Evolutionary conservation across 30 jellyfish, hydroid and myxozoan species (phyloP).

Genomic region (Catostylus mosaicus): DNA sequence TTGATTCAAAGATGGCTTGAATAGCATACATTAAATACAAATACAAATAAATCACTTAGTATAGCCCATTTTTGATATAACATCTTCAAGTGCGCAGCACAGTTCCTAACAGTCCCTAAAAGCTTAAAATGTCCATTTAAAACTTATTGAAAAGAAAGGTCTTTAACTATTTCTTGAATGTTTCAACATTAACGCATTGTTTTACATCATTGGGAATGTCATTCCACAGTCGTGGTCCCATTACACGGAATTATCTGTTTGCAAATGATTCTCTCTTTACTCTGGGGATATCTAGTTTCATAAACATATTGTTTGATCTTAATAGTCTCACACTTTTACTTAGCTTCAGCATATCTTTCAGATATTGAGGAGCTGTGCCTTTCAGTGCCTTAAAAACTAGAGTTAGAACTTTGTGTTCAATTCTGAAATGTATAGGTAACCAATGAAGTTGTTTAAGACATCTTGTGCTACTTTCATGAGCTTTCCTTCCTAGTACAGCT

Average conservation of each 20-base stretch:
- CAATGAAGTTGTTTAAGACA: conserved; percentile 62
- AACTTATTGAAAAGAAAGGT: conserved; percentile 17
- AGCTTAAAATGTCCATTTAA: too few relatives aligned
- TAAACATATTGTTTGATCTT: conserved; percentile 49
- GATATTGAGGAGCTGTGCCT: conserved; percentile 67
- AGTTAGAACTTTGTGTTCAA: conserved; percentile 53
- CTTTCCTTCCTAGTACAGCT: conserved; percentile 31
- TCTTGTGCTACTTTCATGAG: conserved; percentile 50
- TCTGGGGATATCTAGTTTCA: conserved; percentile 52
- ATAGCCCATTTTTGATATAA: conserved; percentile 42
- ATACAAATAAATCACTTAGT: conserved; percentile 20
- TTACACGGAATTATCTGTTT: conserved; percentile 23
- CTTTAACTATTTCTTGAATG: conserved; percentile 19
- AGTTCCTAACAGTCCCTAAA: conserved; percentile 9
- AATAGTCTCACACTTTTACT: conserved; percentile 50
- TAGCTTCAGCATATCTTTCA: conserved; percentile 49
- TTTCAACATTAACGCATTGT: too few relatives aligned
- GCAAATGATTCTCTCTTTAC: conserved; percentile 28
- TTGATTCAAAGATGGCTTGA: too few relatives aligned
- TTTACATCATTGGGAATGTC: conserved; percentile 24
- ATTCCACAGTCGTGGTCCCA: conserved; percentile 52
- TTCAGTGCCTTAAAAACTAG: conserved; percentile 53
- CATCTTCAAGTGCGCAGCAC: conserved; percentile 56
- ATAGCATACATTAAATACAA: too few relatives aligned
- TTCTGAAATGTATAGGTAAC: conserved; percentile 59